phyloP scores from a whole-genome alignment of 2,888 invertebrate genomes.

The Brenthis hecate region DNA sequence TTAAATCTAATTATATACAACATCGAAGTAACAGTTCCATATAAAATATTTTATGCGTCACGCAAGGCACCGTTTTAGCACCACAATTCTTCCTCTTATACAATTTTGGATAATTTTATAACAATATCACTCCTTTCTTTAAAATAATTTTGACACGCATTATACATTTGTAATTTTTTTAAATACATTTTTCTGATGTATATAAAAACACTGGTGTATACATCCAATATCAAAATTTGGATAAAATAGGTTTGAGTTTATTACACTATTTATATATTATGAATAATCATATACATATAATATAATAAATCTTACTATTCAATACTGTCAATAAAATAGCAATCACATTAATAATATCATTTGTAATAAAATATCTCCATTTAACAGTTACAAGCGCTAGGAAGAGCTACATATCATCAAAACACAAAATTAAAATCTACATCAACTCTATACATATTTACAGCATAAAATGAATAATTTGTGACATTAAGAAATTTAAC shows the following conservation, averaged over 20 bases:
- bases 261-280: not conserved
- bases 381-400: constrained; percentile 15
- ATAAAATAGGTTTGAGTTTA: not conserved
- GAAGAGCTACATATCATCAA: not conserved
- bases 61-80: constrained; percentile 39
- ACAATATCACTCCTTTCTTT: constrained; percentile 6
- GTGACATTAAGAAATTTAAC: constrained; percentile 13
- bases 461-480: constrained; percentile 5
- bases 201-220: constrained; percentile 7
- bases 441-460: constrained; percentile 14
- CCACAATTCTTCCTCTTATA: constrained; percentile 29
- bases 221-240: not conserved
- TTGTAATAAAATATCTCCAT: not conserved
- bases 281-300: not conserved
- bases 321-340: constrained; percentile 11
- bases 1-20: constrained; percentile 34
- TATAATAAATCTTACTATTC: constrained; percentile 6
- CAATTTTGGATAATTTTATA: constrained; percentile 18
- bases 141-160: not conserved
- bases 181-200: not conserved
- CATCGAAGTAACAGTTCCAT: constrained; percentile 26
- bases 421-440: constrained; percentile 7
- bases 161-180: constrained; percentile 12
- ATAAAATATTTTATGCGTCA: constrained; percentile 27
- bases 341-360: not conserved